Percentiles rank a stretch among this genome's conserved stretches.
Conservation (phyloP, 2,888 invertebrate species). For the Pseudococcus longispinus region DNA sequence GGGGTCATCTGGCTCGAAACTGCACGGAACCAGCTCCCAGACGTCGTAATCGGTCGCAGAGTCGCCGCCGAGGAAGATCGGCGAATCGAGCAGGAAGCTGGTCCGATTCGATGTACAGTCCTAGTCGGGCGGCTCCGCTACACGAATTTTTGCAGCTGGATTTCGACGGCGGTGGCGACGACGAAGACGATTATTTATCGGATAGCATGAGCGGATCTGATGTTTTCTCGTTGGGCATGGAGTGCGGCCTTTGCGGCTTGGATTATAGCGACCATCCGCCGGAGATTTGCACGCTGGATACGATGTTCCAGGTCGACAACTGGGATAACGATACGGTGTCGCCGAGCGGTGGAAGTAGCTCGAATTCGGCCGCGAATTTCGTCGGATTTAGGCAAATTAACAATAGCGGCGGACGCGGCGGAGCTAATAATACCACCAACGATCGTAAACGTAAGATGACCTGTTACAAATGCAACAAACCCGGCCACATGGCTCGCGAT, state of each 20-base stretch:
- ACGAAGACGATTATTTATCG: not conserved
- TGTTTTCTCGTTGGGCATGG: not conserved
- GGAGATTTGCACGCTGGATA: not conserved
- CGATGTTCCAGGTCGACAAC: not conserved
- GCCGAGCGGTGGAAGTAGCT: slow-evolving; percentile 22
- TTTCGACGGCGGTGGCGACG: not conserved
- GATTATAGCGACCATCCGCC: not conserved
- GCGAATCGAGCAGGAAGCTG: not conserved
- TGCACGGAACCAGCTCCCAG: not conserved
- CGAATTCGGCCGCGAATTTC: slow-evolving; percentile 17
- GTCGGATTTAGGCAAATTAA: not conserved
- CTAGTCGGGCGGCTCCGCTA: not conserved
- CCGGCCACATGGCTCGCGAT: slow-evolving; percentile 39
- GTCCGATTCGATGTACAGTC: not conserved
- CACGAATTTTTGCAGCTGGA: not conserved
- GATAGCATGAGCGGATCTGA: slow-evolving; percentile 25
- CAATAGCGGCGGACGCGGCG: not conserved
- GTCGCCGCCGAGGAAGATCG: not conserved
- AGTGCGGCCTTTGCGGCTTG: not conserved
- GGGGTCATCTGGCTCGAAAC: slow-evolving; percentile 21
- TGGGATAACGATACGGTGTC: slow-evolving; percentile 29
- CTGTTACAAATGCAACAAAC: slow-evolving; percentile 33
- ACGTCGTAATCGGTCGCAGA: not conserved
- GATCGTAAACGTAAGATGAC: not conserved
- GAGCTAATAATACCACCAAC: not conserved